Base-by-base conservation (phyloP, 2,113 vertebrate species). In the Himantopus leucocephalus region DNA sequence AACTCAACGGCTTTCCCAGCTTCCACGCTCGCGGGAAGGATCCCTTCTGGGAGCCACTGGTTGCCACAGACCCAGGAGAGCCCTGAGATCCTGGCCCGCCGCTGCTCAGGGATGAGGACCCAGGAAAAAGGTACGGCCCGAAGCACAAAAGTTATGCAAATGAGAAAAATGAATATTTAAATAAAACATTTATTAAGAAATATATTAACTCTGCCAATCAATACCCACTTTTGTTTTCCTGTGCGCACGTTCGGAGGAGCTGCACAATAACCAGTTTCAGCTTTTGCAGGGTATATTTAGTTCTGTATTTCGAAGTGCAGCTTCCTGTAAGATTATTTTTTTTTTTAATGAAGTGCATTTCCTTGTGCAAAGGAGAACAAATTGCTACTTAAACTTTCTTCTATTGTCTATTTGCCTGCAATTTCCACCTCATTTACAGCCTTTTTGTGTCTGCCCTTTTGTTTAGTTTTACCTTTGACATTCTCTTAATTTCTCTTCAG, bases 321-420 rank as follows among this genome's bases (percentile, higher is more conserved):
- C 77, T 84, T 92, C 96, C 88, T 70, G 53, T 59, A 88, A 64
- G 71, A 35, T 45, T 60, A 15, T n/a, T 59, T 72, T 78, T 88
- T 43, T 74, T 56, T 63, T 12, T 62, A 79, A 92, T 68, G 56
- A 91, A 96, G 84, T 74, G 72, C 88, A 86, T 95, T 96, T 97
- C 95, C 85, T 76, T 13, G 63, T 86, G 92, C 87, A 96, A 96
- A 95, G 48, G 93, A 96, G 92, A 97, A 92, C 73, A 97, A 96
- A 97, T 91, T 92, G 71, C 85, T 97, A 94, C 93, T 97, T 97
- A 91, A 98, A 96, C 94, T 96, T 97, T 94, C 91, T 95, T 92
- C 85, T 90, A 89, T 97, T 97, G 86, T 96, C 86, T 96, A 70
- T 97, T 96, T 97, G 66, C 75, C 94, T 94, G 76, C 89, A 98